These are phyloP conservation scores for Salticus scenicus DNA, from an alignment of 2,888 invertebrate species.

Conservation along the genomic window DNA sequence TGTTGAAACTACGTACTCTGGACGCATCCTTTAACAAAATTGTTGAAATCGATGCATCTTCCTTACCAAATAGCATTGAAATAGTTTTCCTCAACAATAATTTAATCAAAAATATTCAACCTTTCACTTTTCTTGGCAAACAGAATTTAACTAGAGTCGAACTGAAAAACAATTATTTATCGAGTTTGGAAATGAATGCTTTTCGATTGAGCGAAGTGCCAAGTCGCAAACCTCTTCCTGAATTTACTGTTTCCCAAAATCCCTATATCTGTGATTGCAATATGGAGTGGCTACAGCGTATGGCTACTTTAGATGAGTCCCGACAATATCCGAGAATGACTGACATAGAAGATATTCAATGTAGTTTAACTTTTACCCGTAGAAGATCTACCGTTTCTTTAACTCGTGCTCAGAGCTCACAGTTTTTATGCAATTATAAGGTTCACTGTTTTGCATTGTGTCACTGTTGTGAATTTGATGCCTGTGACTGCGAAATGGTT, in stretches of 20 bases:
- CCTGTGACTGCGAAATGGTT: conserved; percentile 94
- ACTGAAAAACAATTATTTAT: conserved; percentile 93
- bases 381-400: conserved; percentile 54
- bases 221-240: conserved; percentile 78
- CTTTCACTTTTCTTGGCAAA: conserved; percentile 92
- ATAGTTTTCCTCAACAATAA: conserved; percentile 89
- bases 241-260: conserved; percentile 72
- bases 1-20: conserved; percentile 86
- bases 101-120: conserved; percentile 87
- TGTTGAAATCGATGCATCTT: conserved; percentile 79
- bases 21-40: conserved; percentile 94
- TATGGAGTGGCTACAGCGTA: conserved; percentile 90
- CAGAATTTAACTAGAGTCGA: conserved; percentile 91
- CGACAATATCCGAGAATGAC: conserved; percentile 88
- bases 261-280: conserved; percentile 87
- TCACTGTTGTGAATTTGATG: conserved; percentile 92
- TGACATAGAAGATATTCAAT: conserved; percentile 88
- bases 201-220: conserved; percentile 87
- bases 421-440: conserved; percentile 89
- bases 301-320: conserved; percentile 81
- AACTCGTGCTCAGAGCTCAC: conserved; percentile 63
- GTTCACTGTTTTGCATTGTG: conserved; percentile 90
- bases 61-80: conserved; percentile 90
- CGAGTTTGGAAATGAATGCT: conserved; percentile 91
- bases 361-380: conserved; percentile 81